phyloP scores from a whole-genome alignment of 2,888 invertebrate species.

The Mythimna impura region DNA sequence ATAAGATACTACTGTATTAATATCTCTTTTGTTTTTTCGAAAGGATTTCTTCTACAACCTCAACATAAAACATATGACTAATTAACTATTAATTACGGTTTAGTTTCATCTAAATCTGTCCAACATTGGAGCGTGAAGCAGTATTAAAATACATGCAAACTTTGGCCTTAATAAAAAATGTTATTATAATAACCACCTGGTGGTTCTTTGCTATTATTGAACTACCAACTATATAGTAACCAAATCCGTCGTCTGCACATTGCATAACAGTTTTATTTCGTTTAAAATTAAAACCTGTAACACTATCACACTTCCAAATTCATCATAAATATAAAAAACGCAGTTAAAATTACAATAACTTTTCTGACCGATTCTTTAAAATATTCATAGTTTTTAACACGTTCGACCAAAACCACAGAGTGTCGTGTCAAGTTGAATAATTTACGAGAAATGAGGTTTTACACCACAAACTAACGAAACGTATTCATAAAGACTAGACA shows the following conservation, averaged over 20 bases:
- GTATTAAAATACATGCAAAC: too few relatives aligned
- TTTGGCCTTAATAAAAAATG: too few relatives aligned
- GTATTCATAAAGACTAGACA: constrained; percentile 1
- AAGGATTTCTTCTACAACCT: too few relatives aligned
- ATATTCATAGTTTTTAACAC: constrained; percentile 58
- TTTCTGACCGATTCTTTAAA: constrained; percentile 26
- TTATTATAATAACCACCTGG: too few relatives aligned
- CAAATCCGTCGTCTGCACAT: not conserved
- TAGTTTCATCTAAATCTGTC: too few relatives aligned
- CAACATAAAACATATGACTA: too few relatives aligned
- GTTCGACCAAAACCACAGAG: constrained; percentile 34
- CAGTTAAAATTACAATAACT: constrained; percentile 37
- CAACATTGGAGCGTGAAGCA: too few relatives aligned
- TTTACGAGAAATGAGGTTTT: constrained; percentile 38
- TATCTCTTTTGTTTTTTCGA: too few relatives aligned
- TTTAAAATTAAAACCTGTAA: not conserved
- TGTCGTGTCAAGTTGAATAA: constrained; percentile 27
- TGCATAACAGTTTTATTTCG: not conserved
- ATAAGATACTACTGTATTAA: too few relatives aligned
- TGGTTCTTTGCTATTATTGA: too few relatives aligned
- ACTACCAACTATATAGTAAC: too few relatives aligned
- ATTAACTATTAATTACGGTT: too few relatives aligned
- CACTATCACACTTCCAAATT: not conserved
- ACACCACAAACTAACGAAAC: constrained; percentile 20
- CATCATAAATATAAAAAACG: constrained; percentile 32